Percentiles rank a stretch among this genome's conserved stretches.
Conservation (phyloP, 2,113 vertebrate genomes). For the Solenodon paradoxus region DNA sequence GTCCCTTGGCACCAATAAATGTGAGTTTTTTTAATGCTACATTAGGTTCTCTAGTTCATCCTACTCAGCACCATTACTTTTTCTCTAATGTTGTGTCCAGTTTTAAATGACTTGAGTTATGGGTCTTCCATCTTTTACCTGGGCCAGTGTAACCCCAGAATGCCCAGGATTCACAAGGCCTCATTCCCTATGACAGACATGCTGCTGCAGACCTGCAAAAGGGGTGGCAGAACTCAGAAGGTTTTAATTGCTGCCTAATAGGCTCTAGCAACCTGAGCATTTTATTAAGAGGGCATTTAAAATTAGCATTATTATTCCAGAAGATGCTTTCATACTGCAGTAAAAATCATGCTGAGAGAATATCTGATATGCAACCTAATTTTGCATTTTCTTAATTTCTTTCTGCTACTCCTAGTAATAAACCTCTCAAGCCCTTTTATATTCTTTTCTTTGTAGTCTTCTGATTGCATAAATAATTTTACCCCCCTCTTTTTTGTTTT, state of each 20-base stretch:
- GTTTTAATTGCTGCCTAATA: constrained; percentile 68
- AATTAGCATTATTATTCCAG: constrained; percentile 70
- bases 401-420: constrained; percentile 54
- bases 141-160: not conserved
- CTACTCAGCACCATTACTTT: constrained; percentile 63
- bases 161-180: not conserved
- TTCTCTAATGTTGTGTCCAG: constrained; percentile 64
- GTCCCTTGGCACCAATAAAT: constrained; percentile 63
- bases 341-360: constrained; percentile 61
- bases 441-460: constrained; percentile 54
- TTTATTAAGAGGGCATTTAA: constrained; percentile 69
- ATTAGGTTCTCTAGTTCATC: constrained; percentile 62
- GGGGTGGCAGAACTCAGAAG: not conserved
- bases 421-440: constrained; percentile 59
- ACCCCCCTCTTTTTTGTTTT: constrained; percentile 42
- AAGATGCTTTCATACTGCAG: constrained; percentile 51
- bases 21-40: constrained; percentile 63
- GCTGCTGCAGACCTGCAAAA: not conserved
- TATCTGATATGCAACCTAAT: constrained; percentile 54
- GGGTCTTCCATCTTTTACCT: constrained; percentile 40
- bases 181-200: not conserved
- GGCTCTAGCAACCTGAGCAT: constrained; percentile 58
- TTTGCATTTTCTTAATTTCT: constrained; percentile 70
- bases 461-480: constrained; percentile 54
- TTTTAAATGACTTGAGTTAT: constrained; percentile 71